phyloP scores from a whole-genome alignment of 2,888 invertebrate genomes.

The Anoncus sp. region DNA sequence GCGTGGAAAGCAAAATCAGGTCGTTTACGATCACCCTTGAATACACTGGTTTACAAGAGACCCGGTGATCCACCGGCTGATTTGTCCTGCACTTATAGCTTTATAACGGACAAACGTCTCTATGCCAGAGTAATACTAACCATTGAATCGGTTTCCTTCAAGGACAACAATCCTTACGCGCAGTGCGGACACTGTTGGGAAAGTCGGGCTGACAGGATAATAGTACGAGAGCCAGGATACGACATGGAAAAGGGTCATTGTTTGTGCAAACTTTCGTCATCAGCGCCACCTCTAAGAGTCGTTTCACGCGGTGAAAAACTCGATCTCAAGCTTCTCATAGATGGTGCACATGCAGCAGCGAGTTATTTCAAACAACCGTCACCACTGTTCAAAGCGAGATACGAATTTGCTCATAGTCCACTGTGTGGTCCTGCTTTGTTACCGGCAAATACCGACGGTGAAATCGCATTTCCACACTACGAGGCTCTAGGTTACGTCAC shows the following conservation, averaged over 20 bases:
- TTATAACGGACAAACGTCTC: slow-evolving; percentile 92
- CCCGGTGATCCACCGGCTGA: slow-evolving; percentile 89
- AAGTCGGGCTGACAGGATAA: slow-evolving; percentile 93
- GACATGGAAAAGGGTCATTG: slow-evolving; percentile 90
- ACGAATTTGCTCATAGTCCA: slow-evolving; percentile 95
- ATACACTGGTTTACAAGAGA: slow-evolving; percentile 94
- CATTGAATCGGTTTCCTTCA: slow-evolving; percentile 91
- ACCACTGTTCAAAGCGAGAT: slow-evolving; percentile 93
- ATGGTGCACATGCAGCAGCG: slow-evolving; percentile 93
- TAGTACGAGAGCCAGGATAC: slow-evolving; percentile 90
- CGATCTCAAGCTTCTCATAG: slow-evolving; percentile 92
- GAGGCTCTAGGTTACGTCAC: slow-evolving; percentile 88
- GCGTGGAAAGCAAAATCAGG: slow-evolving; percentile 93
- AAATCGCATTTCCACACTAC: slow-evolving; percentile 94
- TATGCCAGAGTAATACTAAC: slow-evolving; percentile 93
- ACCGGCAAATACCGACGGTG: slow-evolving; percentile 92
- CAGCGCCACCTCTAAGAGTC: slow-evolving; percentile 87
- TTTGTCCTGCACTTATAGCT: slow-evolving; percentile 92
- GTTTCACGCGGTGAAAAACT: slow-evolving; percentile 92
- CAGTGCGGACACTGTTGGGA: slow-evolving; percentile 93
- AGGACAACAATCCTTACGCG: slow-evolving; percentile 84
- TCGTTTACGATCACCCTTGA: slow-evolving; percentile 91
- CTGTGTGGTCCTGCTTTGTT: slow-evolving; percentile 93
- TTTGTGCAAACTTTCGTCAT: slow-evolving; percentile 86
- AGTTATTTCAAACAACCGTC: slow-evolving; percentile 95